Evolutionary conservation across 2,113 vertebrate species (phyloP).

Genomic region (Eolophus roseicapilla): DNA sequence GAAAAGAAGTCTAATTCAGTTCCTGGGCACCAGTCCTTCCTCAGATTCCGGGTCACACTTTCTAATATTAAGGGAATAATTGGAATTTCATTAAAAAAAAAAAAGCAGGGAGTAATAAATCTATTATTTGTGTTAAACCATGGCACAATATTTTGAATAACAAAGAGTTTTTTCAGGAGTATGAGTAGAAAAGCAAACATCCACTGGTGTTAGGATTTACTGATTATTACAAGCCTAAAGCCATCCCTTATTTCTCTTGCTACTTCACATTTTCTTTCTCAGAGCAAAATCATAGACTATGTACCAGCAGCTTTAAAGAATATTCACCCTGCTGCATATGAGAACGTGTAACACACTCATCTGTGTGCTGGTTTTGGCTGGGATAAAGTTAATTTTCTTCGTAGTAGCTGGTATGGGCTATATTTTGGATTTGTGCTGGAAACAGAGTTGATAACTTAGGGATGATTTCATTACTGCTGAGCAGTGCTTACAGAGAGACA

Average conservation of each 20-base stretch:
- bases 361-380: neutral
- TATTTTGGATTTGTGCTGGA: neutral
- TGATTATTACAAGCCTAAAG: neutral
- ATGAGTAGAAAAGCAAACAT: neutral
- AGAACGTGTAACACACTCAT: neutral
- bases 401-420: neutral
- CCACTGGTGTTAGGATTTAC: neutral
- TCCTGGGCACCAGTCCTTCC: neutral
- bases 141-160: neutral
- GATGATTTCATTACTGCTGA: neutral
- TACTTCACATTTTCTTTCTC: neutral
- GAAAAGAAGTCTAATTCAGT: constrained; percentile 3
- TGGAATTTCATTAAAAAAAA: neutral
- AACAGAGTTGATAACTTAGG: neutral
- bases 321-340: neutral
- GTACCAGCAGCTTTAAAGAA: neutral
- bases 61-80: neutral
- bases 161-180: neutral
- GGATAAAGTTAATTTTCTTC: neutral
- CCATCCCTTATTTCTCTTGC: neutral
- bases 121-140: neutral
- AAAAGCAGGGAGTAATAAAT: neutral
- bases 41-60: neutral
- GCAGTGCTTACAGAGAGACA: neutral
- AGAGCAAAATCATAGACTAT: neutral